Base-by-base conservation (phyloP, 2,113 vertebrate genomes). In the Gracilinanus agilis region DNA sequence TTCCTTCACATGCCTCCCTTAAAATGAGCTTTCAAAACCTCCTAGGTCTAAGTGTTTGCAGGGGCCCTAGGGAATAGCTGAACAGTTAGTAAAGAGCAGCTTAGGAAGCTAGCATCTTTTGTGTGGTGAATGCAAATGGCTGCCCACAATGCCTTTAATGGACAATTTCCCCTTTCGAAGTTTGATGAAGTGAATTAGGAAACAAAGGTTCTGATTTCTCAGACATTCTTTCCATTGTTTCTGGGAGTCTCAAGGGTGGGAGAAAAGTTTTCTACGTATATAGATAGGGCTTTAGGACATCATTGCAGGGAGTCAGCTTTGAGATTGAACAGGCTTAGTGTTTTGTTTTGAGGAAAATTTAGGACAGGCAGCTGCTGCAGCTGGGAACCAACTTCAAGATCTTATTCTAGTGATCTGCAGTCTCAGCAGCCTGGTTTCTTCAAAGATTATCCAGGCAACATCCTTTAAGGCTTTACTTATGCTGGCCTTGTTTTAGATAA, bases 51-150 rank as follows among this genome's bases (percentile, higher is more conserved):
- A 83, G n/a, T 83, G n/a, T 40, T 83, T 40, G 56, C 54, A 95
- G 75, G 55, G 10, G 93, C 88, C 96, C 89, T 94, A 91, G 95
- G 95, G 88, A 97, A 40, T 29, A 95, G 53, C 3, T 0, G 0
- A 27, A 91, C 92, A 97, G 29, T 97, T 96, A 54, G 29, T 3
- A 75, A 44, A 97, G 93, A 96, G 49, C 53, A 55, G 67, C 89
- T 95, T 44, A 58, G 49, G 67, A 95, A 95, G 93, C 25, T 25
- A 88, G 13, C 44, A 55, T 54, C 89, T 91, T 97, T 98, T 96
- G 94, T 98, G 93, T 90, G 95, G 54, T 92, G 97, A 97, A 97
- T 95, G 54, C 88, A 97, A 97, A 92, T 97, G 10, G 0, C 53
- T 95, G 94, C 92, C 10, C 40, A 91, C 88, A 29, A 90, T 54